Conservation (phyloP, 2,888 invertebrate genomes). For the Lymantria dispar region DNA sequence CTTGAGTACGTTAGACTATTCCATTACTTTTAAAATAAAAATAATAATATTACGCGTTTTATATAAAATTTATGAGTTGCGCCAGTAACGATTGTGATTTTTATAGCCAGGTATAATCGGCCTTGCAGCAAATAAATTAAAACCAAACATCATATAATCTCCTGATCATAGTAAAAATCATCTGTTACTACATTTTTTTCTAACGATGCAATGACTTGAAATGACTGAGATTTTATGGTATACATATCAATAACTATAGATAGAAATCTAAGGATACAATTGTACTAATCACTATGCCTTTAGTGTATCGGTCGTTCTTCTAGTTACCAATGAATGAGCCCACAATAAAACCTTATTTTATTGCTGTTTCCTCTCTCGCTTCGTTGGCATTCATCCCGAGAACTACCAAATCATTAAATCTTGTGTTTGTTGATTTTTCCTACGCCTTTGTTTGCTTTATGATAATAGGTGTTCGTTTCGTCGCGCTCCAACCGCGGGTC, state of each 20-base stretch:
- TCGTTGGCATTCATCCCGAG: slow-evolving; percentile 74
- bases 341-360: slow-evolving; percentile 73
- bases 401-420: slow-evolving; percentile 77
- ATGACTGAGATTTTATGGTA: slow-evolving; percentile 13
- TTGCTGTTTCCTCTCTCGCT: slow-evolving; percentile 69
- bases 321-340: slow-evolving; percentile 54
- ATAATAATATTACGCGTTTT: slow-evolving; percentile 30
- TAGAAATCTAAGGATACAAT: slow-evolving; percentile 30
- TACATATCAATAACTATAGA: slow-evolving; percentile 18
- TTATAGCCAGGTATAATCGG: slow-evolving; percentile 35
- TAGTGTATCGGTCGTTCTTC: slow-evolving; percentile 37
- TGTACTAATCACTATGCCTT: slow-evolving; percentile 47
- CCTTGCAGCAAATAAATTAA: slow-evolving; percentile 39
- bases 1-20: slow-evolving; percentile 23
- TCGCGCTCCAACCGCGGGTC: slow-evolving; percentile 60
- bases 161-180: slow-evolving; percentile 4
- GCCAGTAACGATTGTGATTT: slow-evolving; percentile 38
- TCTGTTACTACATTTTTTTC: slow-evolving; percentile 39
- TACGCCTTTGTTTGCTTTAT: slow-evolving; percentile 77
- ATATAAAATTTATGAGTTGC: slow-evolving; percentile 40
- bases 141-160: slow-evolving; percentile 34
- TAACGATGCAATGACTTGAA: slow-evolving; percentile 33
- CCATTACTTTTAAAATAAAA: slow-evolving; percentile 41
- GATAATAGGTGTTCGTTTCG: slow-evolving; percentile 80
- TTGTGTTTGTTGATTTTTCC: slow-evolving; percentile 75